Evolutionary conservation across 2,888 invertebrate genomes (phyloP).

Genomic region (Spialia ferax): DNA sequence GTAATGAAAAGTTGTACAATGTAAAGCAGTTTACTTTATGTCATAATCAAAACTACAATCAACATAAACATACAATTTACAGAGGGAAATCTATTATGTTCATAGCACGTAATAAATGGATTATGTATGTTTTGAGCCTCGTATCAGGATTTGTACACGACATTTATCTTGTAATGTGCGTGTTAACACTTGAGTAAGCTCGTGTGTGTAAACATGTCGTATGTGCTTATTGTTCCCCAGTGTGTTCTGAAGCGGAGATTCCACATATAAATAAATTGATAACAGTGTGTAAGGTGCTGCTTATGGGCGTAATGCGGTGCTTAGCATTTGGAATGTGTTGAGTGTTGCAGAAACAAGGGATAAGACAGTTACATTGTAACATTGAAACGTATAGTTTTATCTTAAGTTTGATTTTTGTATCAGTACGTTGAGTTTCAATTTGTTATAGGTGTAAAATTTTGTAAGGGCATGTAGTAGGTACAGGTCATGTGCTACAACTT

Average conservation of each 20-base stretch:
- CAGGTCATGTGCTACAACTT: no score
- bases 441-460: no score
- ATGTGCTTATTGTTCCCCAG: not conserved
- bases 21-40: no score
- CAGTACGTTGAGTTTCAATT: no score
- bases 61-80: not conserved
- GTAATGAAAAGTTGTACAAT: not conserved
- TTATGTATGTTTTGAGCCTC: not conserved
- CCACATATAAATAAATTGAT: constrained; percentile 7
- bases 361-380: no score
- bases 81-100: not conserved
- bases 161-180: constrained; percentile 31
- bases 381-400: no score
- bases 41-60: no score
- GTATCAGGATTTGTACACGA: constrained; percentile 15
- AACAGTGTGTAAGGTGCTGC: not conserved
- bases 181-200: constrained; percentile 41
- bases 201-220: constrained; percentile 12
- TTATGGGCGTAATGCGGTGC: not conserved
- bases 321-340: not conserved
- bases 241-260: not conserved
- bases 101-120: not conserved
- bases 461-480: no score
- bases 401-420: no score
- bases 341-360: not conserved